Evolutionary conservation across 2,888 invertebrate species (phyloP).

Genomic region (Crocallis elinguaria): DNA sequence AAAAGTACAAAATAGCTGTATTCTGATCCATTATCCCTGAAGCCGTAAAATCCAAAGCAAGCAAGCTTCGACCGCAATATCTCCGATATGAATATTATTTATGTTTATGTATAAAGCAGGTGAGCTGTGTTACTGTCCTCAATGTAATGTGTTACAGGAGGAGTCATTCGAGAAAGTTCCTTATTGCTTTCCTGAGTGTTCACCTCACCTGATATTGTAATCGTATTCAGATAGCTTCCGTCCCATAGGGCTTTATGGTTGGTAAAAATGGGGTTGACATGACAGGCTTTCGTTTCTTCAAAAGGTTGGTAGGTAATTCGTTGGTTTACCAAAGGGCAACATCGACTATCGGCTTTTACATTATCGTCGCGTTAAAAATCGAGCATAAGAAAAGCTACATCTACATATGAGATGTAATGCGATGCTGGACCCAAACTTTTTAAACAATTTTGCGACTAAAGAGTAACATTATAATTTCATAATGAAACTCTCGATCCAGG

Average conservation of each 20-base stretch:
- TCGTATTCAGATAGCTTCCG: slow-evolving; percentile 34
- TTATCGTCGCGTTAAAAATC: too few relatives aligned
- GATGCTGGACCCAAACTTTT: too few relatives aligned
- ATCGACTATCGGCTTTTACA: neutral
- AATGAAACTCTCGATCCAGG: too few relatives aligned
- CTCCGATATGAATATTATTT: too few relatives aligned
- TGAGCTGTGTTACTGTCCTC: slow-evolving; percentile 20
- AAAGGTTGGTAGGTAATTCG: neutral
- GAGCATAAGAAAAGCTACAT: too few relatives aligned
- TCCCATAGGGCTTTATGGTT: slow-evolving; percentile 10
- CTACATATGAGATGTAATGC: too few relatives aligned
- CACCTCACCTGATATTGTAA: slow-evolving; percentile 60
- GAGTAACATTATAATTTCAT: too few relatives aligned
- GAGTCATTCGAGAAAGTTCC: slow-evolving; percentile 54
- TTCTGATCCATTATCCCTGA: too few relatives aligned
- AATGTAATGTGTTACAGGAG: neutral
- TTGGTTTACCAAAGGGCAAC: neutral
- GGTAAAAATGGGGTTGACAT: slow-evolving; percentile 16
- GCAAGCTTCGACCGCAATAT: too few relatives aligned
- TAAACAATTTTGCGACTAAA: too few relatives aligned
- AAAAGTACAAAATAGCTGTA: too few relatives aligned
- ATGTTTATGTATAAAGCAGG: neutral
- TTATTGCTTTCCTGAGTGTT: slow-evolving; percentile 60
- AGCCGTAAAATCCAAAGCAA: too few relatives aligned
- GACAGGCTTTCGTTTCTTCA: neutral